Percentiles rank a stretch among this genome's conserved stretches.
phyloP scores from a whole-genome alignment of 35 echinoderm and acorn worm genomes.

The Nesometra sesokonis region DNA sequence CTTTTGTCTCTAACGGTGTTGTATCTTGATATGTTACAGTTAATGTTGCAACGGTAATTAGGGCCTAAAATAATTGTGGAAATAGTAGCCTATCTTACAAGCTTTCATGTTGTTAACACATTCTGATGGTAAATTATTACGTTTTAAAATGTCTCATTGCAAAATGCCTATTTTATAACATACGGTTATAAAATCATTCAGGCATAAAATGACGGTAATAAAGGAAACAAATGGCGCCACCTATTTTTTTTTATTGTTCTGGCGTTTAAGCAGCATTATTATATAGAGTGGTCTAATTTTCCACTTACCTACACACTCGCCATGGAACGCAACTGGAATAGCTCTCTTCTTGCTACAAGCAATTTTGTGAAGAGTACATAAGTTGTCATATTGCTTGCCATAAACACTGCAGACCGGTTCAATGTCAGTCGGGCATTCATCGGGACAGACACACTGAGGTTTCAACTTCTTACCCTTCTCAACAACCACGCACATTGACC shows the following conservation, averaged over 20 bases:
- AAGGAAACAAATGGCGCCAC: background rate
- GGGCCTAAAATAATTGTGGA: no score
- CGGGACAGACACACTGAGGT: slow-evolving; percentile 61
- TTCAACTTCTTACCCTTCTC: slow-evolving; percentile 42
- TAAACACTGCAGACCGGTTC: slow-evolving; percentile 83
- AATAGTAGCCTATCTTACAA: no score
- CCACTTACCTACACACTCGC: slow-evolving; percentile 66
- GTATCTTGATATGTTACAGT: no score
- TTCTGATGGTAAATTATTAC: no score
- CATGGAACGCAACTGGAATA: slow-evolving; percentile 47
- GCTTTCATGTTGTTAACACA: no score
- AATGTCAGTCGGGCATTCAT: slow-evolving; percentile 24
- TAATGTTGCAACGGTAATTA: no score
- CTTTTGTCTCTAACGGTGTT: no score
- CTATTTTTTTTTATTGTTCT: no score
- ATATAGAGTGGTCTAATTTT: no score
- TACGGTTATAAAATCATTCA: no score
- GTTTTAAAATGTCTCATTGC: no score
- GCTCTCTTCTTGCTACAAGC: slow-evolving; percentile 54
- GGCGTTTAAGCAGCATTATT: background rate
- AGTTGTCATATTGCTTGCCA: slow-evolving; percentile 82
- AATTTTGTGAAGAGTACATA: slow-evolving; percentile 52
- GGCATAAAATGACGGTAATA: background rate
- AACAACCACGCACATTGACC: slow-evolving; percentile 50
- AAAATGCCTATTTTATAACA: no score